Percentiles rank a stretch among this genome's conserved stretches.
Conservation (phyloP, 2,797 vertebrate species). For the Spondyliosoma cantharus region DNA sequence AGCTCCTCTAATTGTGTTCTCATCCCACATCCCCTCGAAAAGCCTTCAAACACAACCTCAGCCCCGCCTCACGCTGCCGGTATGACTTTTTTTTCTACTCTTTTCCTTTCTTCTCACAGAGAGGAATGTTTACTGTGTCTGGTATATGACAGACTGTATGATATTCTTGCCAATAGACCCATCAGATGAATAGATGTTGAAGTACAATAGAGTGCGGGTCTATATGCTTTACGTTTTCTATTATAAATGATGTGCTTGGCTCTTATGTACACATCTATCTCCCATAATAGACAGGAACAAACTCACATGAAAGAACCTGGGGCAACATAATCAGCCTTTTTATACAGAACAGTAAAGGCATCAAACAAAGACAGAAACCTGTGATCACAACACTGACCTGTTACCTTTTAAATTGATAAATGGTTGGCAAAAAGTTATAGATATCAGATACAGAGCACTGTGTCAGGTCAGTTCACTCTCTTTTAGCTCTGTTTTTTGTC, state of each 20-base stretch:
- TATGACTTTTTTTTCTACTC: conserved; percentile 24
- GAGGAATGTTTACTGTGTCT: conserved; percentile 45
- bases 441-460: neutral
- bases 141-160: neutral
- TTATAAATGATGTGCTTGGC: neutral
- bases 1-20: conserved; percentile 70
- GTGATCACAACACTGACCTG: neutral
- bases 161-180: neutral
- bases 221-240: neutral
- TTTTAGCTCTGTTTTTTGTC: neutral
- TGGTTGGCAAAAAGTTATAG: neutral
- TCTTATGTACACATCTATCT: neutral
- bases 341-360: neutral
- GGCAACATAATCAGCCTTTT: neutral
- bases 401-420: neutral
- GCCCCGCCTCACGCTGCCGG: conserved; percentile 11
- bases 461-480: too few species aligned
- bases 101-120: conserved; percentile 47
- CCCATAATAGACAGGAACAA: neutral
- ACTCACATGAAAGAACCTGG: neutral
- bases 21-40: conserved; percentile 72
- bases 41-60: conserved; percentile 54
- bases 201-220: neutral
- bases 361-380: neutral
- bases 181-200: neutral